A percentile compares a stretch with the other conserved stretches of the same genome.
These are phyloP conservation scores for Oncorhynchus kisutch DNA, from an alignment of 2,113 vertebrate genomes.

Conservation along the genomic window DNA sequence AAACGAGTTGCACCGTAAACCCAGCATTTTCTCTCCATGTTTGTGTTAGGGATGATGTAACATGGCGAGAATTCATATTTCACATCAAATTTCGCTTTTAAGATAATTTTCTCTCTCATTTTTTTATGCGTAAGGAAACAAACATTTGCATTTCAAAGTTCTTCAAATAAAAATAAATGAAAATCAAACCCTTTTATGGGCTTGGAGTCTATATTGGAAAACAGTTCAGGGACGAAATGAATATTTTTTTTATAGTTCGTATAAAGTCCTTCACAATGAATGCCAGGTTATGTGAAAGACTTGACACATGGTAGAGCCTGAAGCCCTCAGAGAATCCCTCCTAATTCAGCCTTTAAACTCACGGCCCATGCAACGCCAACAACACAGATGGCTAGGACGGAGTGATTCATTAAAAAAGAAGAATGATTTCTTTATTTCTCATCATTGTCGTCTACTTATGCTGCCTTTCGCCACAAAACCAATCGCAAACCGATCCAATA, in stretches of 20 bases:
- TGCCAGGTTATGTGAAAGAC: slow-evolving; percentile 67
- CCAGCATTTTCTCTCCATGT: slow-evolving; percentile 46
- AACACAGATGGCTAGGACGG: slow-evolving; percentile 24
- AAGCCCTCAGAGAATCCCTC: slow-evolving; percentile 50
- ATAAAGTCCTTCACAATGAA: slow-evolving; percentile 64
- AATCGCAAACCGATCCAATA: slow-evolving; percentile 5
- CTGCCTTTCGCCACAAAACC: slow-evolving; percentile 22
- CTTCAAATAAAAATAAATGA: slow-evolving; percentile 68
- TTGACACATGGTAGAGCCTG: slow-evolving; percentile 55
- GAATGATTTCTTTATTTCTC: slow-evolving; percentile 47
- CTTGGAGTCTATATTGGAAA: slow-evolving; percentile 73
- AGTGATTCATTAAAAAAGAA: slow-evolving; percentile 22
- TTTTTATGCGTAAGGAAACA: slow-evolving; percentile 62
- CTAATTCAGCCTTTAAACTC: slow-evolving; percentile 38
- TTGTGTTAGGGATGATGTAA: slow-evolving; percentile 74
- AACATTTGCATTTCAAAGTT: slow-evolving; percentile 78
- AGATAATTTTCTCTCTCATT: slow-evolving; percentile 49
- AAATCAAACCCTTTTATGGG: slow-evolving; percentile 71
- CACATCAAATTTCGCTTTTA: slow-evolving; percentile 64
- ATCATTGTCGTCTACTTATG: slow-evolving; percentile 51
- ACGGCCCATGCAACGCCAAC: slow-evolving; percentile 28
- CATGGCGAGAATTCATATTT: slow-evolving; percentile 74
- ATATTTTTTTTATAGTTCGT: slow-evolving; percentile 67
- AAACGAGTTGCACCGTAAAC: slow-evolving; percentile 61
- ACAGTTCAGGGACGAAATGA: slow-evolving; percentile 61